A percentile compares a stretch with the other conserved stretches of the same genome.
These are phyloP conservation scores for Pseudochaenichthys georgianus DNA, from an alignment of 2,797 vertebrate species.

Conservation along the genomic window DNA sequence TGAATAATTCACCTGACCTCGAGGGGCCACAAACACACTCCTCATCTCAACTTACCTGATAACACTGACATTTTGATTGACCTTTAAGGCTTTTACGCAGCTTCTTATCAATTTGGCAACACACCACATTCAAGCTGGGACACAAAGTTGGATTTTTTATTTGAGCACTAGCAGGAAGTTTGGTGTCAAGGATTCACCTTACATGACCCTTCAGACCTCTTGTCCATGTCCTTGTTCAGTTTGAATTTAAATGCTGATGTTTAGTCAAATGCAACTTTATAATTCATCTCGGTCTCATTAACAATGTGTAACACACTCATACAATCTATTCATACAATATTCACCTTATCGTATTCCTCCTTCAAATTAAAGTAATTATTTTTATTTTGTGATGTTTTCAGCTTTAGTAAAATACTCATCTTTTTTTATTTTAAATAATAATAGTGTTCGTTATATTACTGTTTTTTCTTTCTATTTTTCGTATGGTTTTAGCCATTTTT, in stretches of 20 bases:
- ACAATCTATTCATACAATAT: background rate
- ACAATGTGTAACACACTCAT: background rate
- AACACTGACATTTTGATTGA: constrained; percentile 75
- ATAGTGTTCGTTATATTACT: too few species aligned
- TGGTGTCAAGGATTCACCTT: background rate
- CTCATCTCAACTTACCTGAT: constrained; percentile 79
- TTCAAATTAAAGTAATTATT: background rate
- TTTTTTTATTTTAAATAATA: too few species aligned
- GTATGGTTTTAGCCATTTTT: too few species aligned
- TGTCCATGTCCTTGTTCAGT: background rate
- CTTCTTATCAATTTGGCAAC: background rate
- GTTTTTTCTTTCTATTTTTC: too few species aligned
- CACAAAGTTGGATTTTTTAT: background rate
- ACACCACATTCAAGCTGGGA: background rate
- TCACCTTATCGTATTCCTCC: background rate
- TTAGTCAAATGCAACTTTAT: background rate
- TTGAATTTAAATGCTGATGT: background rate
- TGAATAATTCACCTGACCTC: constrained; percentile 84
- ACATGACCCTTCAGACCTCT: background rate
- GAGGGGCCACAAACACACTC: constrained; percentile 57
- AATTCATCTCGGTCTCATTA: background rate
- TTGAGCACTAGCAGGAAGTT: background rate
- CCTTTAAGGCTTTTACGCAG: constrained; percentile 24
- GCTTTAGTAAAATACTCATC: background rate
- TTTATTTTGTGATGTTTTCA: background rate